Conservation (phyloP, 2,113 vertebrate species). For the Bufo gargarizans region DNA sequence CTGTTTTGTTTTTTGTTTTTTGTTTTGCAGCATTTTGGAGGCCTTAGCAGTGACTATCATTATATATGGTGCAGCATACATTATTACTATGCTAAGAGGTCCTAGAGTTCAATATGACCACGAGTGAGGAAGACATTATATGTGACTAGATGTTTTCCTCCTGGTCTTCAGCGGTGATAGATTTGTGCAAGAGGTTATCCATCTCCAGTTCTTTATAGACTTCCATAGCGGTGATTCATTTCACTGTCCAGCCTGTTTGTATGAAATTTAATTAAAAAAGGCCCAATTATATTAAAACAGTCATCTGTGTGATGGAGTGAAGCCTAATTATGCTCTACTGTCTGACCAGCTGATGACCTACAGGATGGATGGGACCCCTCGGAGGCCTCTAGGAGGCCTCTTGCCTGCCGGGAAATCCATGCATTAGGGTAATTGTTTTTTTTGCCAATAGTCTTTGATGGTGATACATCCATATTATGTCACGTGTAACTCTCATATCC, state of each 20-base stretch:
- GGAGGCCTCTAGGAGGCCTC: neutral
- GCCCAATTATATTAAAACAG: constrained; percentile 16
- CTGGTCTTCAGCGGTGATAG: neutral
- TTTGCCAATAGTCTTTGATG: neutral
- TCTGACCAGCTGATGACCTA: neutral
- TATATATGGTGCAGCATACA: too few species aligned
- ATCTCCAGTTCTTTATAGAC: neutral
- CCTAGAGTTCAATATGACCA: neutral
- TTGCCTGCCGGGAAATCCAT: neutral
- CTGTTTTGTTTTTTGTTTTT: neutral
- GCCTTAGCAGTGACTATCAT: too few species aligned
- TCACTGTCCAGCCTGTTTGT: neutral
- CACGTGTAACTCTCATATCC: neutral
- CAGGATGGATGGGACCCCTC: neutral
- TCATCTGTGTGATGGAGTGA: constrained; percentile 15
- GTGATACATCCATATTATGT: neutral
- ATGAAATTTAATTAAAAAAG: constrained; percentile 31
- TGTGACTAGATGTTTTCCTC: neutral
- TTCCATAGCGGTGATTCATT: constrained; percentile 12
- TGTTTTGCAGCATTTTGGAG: neutral
- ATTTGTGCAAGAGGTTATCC: neutral
- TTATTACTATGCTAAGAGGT: too few species aligned
- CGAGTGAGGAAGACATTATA: neutral
- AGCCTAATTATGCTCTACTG: neutral
- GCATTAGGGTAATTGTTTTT: neutral